Conservation (phyloP, 2,797 vertebrate species). For the Lagocephalus sceleratus region DNA sequence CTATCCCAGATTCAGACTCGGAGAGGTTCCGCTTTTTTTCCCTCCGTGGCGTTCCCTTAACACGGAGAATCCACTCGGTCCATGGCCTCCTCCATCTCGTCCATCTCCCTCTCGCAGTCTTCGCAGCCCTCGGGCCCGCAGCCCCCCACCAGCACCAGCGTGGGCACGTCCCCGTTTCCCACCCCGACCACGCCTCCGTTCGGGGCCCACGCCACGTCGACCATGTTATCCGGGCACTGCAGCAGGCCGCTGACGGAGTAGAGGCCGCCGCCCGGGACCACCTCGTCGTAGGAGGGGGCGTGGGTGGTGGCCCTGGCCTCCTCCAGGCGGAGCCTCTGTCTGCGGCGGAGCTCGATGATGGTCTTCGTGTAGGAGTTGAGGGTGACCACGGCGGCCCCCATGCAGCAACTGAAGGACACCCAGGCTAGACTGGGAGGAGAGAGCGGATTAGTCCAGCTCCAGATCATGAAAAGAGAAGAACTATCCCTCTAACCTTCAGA, state of each 20-base stretch:
- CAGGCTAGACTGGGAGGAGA: constrained; percentile 75
- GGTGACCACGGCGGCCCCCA: constrained; percentile 83
- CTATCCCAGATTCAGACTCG: constrained; percentile 15
- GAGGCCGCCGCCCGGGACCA: constrained; percentile 68
- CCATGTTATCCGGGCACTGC: constrained; percentile 72
- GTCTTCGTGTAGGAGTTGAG: constrained; percentile 89
- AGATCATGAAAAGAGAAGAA: background rate
- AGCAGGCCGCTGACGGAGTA: constrained; percentile 79
- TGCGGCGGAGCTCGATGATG: constrained; percentile 77
- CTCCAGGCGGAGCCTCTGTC: constrained; percentile 71
- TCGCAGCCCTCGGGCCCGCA: constrained; percentile 75
- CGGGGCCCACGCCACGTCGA: constrained; percentile 67
- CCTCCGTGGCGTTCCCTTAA: constrained; percentile 34
- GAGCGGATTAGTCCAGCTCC: background rate
- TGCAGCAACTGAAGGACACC: constrained; percentile 86
- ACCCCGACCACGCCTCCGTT: constrained; percentile 60
- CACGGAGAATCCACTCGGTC: constrained; percentile 71
- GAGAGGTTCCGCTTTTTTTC: constrained; percentile 13
- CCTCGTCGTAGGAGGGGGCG: constrained; percentile 74
- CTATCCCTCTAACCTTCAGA: background rate
- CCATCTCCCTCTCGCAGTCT: constrained; percentile 80
- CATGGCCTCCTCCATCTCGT: constrained; percentile 69
- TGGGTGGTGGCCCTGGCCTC: constrained; percentile 62
- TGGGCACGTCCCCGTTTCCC: constrained; percentile 70
- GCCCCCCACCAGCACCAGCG: constrained; percentile 74